Percentiles rank a stretch among this genome's conserved stretches.
Conservation (phyloP, 2,113 vertebrate species). For the Ranitomeya variabilis region DNA sequence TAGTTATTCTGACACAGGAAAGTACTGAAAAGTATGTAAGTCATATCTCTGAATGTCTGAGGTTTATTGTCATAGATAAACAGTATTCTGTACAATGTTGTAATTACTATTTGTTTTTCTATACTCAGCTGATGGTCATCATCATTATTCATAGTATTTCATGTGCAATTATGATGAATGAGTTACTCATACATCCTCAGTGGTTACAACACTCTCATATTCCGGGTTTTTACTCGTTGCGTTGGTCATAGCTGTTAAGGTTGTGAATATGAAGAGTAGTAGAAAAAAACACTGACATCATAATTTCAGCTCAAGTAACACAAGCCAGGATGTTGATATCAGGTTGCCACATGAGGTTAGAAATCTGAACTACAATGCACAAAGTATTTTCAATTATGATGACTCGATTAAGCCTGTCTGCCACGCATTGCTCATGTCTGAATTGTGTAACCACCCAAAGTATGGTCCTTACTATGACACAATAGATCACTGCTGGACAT, state of each 20-base stretch:
- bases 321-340: neutral
- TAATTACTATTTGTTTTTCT: slow-evolving; percentile 39
- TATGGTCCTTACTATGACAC: neutral
- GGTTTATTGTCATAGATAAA: too few species aligned
- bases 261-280: slow-evolving; percentile 2
- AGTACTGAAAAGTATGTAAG: too few species aligned
- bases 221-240: neutral
- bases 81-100: neutral
- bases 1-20: too few species aligned
- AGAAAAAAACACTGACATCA: neutral
- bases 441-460: neutral
- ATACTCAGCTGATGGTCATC: neutral
- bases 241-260: slow-evolving; percentile 3
- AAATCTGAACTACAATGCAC: neutral
- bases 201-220: slow-evolving; percentile 19
- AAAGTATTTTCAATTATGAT: neutral
- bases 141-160: slow-evolving; percentile 19
- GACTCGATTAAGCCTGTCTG: neutral
- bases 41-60: neutral
- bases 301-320: neutral
- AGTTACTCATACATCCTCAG: slow-evolving; percentile 41
- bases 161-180: slow-evolving; percentile 24
- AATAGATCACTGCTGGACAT: neutral
- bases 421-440: neutral
- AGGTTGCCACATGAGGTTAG: neutral